Conservation (phyloP, 2,113 vertebrate species). For the Bujurquina vittata region DNA sequence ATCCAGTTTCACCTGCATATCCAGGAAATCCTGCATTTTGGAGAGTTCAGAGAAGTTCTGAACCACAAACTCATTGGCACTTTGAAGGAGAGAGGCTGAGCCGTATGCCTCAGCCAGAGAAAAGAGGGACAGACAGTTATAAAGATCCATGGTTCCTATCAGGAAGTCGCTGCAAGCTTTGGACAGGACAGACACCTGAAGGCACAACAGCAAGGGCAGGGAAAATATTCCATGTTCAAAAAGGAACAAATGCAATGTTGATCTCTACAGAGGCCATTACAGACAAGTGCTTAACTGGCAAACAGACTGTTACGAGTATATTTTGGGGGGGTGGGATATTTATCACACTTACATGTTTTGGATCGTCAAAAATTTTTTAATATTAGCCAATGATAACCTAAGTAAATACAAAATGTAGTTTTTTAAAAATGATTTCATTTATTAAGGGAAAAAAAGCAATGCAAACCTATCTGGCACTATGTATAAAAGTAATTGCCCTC, state of each 20-base stretch:
- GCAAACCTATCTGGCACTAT: too few species aligned
- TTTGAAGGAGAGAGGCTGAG: constrained; percentile 84
- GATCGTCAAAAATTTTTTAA: too few species aligned
- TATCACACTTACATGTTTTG: too few species aligned
- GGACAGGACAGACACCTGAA: constrained; percentile 85
- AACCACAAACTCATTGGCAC: constrained; percentile 86
- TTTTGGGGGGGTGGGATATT: too few species aligned
- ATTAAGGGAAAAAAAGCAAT: too few species aligned
- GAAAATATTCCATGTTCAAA: background rate
- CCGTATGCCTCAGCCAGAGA: constrained; percentile 93
- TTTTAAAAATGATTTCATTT: too few species aligned
- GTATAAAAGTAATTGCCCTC: too few species aligned
- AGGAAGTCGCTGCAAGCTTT: constrained; percentile 96
- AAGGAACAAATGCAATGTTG: background rate
- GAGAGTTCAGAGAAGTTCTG: constrained; percentile 87
- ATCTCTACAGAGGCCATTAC: background rate
- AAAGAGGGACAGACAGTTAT: constrained; percentile 91
- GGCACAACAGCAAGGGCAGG: background rate
- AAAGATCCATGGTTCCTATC: constrained; percentile 88
- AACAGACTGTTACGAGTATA: background rate
- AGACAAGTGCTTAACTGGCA: background rate
- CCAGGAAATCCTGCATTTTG: constrained; percentile 89
- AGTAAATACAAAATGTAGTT: too few species aligned
- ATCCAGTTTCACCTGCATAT: constrained; percentile 83
- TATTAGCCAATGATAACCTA: too few species aligned